Base-by-base conservation (phyloP, 2,113 vertebrate genomes). In the Pholis gunnellus region DNA sequence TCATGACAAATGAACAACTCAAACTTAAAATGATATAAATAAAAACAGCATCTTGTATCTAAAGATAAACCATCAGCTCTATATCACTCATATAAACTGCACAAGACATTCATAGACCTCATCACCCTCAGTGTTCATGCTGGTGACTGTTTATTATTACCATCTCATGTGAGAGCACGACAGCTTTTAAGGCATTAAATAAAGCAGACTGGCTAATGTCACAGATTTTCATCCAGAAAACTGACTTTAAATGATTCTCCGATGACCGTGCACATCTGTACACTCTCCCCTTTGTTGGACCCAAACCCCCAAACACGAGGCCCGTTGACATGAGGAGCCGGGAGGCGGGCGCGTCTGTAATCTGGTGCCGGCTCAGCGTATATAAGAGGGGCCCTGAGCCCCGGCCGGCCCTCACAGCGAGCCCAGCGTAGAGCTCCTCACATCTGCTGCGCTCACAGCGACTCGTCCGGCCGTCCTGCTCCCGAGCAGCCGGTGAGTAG, bases 341-440 rank as follows among this genome's bases (percentile, higher is more conserved):
- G 83, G 82, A 88, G 92, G 87, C 88, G 87, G 48, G 82, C 0
- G 68, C 87, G 7, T 63, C 44, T 9, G 0, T 97, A 98, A 98
- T 97, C 97, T 87, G 83, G 91, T 94, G 92, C 91, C 38, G 52
- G 1, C 15, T 71, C 44, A 50, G 75, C 73, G 5, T 25, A 60
- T 95, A 97, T 97, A 98, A 97, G 78, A 93, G 86, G 57, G 59
- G 38, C 72, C 70, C 67, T 67, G 22, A 84, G 46, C 57, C 61
- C 9, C 13, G 4, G 2, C 50, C 25, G 77, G 46, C 79, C 83
- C 86, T 83, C 89, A 93, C 73, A 93, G 84, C 78, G 76, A 94
- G 85, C 87, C 84, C 79, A 91, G 89, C 84, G 50, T 87, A 89
- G 81, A 87, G 74, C 3, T 42, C 46, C 64, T 61, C 60, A 79